Percentiles rank a stretch among this genome's conserved stretches.
phyloP scores from a whole-genome alignment of 2,797 vertebrate species.

The Ciconia nigra region DNA sequence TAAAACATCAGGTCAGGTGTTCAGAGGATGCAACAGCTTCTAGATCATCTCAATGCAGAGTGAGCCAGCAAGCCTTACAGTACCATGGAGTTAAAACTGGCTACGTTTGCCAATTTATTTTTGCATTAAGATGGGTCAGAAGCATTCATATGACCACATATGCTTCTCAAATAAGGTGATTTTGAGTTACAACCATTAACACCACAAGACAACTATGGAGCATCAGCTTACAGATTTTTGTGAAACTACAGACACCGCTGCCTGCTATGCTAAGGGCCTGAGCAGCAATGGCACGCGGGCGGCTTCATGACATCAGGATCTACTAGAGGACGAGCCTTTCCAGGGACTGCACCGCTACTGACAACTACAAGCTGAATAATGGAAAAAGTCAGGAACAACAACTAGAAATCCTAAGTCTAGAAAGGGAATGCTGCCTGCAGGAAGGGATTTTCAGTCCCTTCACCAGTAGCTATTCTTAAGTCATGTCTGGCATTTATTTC shows the following conservation, averaged over 20 bases:
- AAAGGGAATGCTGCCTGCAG: neutral
- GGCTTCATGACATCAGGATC: neutral
- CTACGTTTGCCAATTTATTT: neutral
- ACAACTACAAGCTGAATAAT: neutral
- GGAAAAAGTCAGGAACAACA: neutral
- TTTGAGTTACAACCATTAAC: neutral
- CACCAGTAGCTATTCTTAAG: neutral
- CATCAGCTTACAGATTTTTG: neutral
- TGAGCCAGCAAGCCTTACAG: neutral
- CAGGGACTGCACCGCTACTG: neutral
- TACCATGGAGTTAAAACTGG: fast-evolving
- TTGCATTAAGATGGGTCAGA: neutral
- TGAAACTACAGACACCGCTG: neutral
- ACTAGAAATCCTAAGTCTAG: neutral
- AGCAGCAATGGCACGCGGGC: fast-evolving
- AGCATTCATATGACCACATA: neutral
- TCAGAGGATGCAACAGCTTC: neutral
- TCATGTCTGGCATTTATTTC: neutral
- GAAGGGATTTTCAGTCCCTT: neutral
- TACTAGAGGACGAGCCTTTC: neutral
- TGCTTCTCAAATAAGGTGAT: neutral
- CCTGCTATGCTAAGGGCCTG: neutral
- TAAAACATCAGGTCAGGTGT: neutral
- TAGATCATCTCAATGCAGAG: neutral
- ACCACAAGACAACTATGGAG: neutral